Percentiles rank a stretch among this genome's conserved stretches.
phyloP scores from a whole-genome alignment of 1,140 invertebrate genomes.

The Theocolax elegans region DNA sequence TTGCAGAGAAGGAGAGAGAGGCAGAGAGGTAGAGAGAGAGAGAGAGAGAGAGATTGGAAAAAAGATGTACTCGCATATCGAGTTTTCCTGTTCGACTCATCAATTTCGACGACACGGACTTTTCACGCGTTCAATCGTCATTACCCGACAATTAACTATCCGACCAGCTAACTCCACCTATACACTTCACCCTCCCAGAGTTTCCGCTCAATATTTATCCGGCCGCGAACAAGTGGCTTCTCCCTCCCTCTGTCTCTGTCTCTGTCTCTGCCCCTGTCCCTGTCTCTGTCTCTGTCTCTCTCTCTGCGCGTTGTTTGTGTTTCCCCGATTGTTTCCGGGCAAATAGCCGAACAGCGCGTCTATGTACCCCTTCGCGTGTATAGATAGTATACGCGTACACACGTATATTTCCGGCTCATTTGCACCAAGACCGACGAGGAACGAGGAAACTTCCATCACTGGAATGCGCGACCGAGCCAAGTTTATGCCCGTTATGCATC shows the following conservation, averaged over 20 bases:
- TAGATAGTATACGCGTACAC: background rate
- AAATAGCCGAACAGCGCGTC: background rate
- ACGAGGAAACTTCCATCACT: conserved; percentile 4
- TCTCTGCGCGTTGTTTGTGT: conserved; percentile 28
- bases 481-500: background rate
- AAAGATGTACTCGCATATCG: too few relatives aligned
- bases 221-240: too few relatives aligned
- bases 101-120: too few relatives aligned
- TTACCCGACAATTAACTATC: too few relatives aligned
- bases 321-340: conserved; percentile 29
- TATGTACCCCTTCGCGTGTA: background rate
- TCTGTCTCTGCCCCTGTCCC: too few relatives aligned
- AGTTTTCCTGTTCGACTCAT: too few relatives aligned
- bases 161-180: too few relatives aligned
- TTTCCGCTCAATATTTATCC: too few relatives aligned
- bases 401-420: conserved; percentile 2
- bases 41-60: background rate
- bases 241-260: too few relatives aligned
- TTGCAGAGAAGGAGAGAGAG: background rate
- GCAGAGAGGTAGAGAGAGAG: background rate
- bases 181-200: too few relatives aligned
- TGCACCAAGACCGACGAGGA: background rate
- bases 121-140: too few relatives aligned
- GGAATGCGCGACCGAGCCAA: background rate
- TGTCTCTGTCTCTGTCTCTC: too few relatives aligned